A percentile compares a stretch with the other conserved stretches of the same genome.
phyloP scores from a whole-genome alignment of 2,113 vertebrate species.

The Plecotus auritus region DNA sequence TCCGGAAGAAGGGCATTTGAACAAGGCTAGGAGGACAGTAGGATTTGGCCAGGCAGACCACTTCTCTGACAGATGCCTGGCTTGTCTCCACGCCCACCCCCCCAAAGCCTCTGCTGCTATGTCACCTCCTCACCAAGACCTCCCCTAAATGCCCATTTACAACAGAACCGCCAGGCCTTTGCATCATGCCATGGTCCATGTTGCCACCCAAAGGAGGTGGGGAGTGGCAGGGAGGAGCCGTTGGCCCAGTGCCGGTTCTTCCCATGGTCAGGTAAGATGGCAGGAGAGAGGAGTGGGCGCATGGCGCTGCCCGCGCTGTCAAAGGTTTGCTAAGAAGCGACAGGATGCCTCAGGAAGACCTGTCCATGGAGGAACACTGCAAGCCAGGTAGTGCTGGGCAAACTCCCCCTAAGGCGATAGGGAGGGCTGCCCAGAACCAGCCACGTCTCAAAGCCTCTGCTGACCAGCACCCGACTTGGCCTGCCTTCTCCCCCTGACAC shows the following conservation, averaged over 20 bases:
- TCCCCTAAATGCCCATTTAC: background rate
- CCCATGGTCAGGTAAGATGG: background rate
- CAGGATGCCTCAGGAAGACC: background rate
- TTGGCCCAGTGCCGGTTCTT: background rate
- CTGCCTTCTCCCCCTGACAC: background rate
- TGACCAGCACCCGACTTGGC: background rate
- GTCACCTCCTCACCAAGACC: background rate
- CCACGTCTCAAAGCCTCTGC: background rate
- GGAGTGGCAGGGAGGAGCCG: background rate
- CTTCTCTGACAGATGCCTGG: background rate
- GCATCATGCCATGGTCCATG: fast-evolving
- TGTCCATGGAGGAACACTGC: background rate
- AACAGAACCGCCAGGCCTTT: background rate
- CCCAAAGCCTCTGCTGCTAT: background rate
- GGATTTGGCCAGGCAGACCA: background rate
- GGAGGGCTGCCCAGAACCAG: background rate
- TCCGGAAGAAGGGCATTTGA: background rate
- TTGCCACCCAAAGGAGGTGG: background rate
- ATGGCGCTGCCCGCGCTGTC: fast-evolving
- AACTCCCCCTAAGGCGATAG: background rate
- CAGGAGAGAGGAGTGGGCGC: no score
- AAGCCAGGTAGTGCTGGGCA: background rate
- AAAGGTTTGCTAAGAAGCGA: background rate
- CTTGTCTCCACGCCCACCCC: background rate
- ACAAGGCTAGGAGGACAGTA: background rate